These are phyloP conservation scores for Ophion ellenae DNA, from an alignment of 2,888 invertebrate genomes.

Conservation along the genomic window DNA sequence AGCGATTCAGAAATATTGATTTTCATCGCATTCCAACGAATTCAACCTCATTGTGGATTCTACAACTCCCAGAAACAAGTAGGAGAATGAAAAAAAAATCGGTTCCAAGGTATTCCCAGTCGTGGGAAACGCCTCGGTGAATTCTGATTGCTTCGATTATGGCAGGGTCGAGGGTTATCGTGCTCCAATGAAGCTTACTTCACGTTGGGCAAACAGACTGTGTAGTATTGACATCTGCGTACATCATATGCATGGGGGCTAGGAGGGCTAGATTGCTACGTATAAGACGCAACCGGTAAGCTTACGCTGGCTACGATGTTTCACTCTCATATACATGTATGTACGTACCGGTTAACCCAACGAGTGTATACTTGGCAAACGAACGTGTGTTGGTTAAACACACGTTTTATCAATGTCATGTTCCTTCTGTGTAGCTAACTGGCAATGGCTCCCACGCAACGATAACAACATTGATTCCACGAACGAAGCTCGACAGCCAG, in stretches of 20 bases:
- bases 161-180: conserved; percentile 44
- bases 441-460: conserved; percentile 33
- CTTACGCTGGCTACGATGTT: conserved; percentile 25
- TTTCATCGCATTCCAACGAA: no score
- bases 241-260: conserved; percentile 43
- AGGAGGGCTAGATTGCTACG: conserved; percentile 22
- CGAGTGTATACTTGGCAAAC: not conserved
- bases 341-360: conserved; percentile 27
- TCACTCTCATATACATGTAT: conserved; percentile 19
- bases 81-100: not conserved
- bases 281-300: conserved; percentile 23
- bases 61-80: not conserved
- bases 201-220: conserved; percentile 36
- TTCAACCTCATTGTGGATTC: not conserved
- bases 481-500: conserved; percentile 11
- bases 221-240: conserved; percentile 49
- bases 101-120: conserved; percentile 14
- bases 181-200: conserved; percentile 36
- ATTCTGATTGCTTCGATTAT: conserved; percentile 61
- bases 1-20: no score
- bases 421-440: conserved; percentile 16
- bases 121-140: conserved; percentile 60
- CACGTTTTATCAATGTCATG: conserved; percentile 39
- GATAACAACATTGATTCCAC: conserved; percentile 53
- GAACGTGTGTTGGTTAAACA: conserved; percentile 25